Conservation (phyloP, 2,888 invertebrate species). For the Glyphotaelius pellucidus region DNA sequence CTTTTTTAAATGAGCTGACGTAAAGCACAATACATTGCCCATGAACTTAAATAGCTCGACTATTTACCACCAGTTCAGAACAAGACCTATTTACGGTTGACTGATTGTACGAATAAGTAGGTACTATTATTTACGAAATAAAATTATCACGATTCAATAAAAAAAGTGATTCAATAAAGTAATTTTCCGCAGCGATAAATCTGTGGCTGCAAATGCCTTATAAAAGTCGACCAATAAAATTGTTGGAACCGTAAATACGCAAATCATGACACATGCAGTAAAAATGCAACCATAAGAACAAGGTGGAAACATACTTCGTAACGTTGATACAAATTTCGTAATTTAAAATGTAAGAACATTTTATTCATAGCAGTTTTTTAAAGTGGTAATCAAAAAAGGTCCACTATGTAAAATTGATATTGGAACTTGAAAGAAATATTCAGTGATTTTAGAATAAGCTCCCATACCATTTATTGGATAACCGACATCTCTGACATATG, state of each 20-base stretch:
- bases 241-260: neutral
- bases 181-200: constrained; percentile 14
- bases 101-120: neutral
- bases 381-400: neutral
- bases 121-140: constrained; percentile 14
- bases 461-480: no score
- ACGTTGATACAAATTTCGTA: neutral
- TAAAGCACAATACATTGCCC: neutral
- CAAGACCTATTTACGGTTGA: constrained; percentile 22
- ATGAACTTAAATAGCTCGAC: neutral
- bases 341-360: neutral
- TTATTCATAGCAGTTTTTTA: neutral
- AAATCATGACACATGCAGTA: neutral
- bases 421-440: neutral
- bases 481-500: no score
- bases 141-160: constrained; percentile 10
- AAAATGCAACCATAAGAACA: neutral
- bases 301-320: neutral
- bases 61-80: neutral
- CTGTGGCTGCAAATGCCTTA: constrained; percentile 2
- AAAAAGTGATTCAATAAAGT: constrained; percentile 26
- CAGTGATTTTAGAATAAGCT: no score
- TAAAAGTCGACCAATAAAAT: neutral
- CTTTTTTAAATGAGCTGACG: neutral
- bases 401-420: neutral